Conservation (phyloP, 1,140 invertebrate genomes). For the Oscheius sp. region DNA sequence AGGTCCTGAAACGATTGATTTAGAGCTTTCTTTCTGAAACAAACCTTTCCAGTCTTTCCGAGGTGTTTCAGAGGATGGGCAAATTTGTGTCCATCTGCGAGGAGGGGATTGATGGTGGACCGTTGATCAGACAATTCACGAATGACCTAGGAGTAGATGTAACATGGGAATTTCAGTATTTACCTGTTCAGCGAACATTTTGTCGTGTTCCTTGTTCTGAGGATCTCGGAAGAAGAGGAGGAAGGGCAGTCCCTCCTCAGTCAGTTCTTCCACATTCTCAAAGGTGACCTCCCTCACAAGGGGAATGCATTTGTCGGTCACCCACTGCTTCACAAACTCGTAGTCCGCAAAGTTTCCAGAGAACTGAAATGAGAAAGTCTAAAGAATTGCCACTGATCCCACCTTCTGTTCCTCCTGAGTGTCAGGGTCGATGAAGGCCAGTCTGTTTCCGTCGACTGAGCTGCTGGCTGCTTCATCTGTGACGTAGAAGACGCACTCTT, state of each 20-base stretch:
- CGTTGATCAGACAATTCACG: conserved; percentile 56
- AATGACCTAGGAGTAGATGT: conserved; percentile 41
- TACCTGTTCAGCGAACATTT: conserved; percentile 56
- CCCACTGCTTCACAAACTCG: conserved; percentile 74
- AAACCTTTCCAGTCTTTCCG: conserved; percentile 77
- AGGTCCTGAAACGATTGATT: conserved; percentile 71
- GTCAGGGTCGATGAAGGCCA: conserved; percentile 53
- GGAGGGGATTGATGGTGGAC: conserved; percentile 91
- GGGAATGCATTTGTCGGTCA: conserved; percentile 75
- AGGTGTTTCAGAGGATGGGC: conserved; percentile 96
- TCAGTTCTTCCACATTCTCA: conserved; percentile 93
- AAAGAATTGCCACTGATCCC: conserved; percentile 15
- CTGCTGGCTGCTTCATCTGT: conserved; percentile 42
- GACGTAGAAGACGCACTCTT: conserved; percentile 57
- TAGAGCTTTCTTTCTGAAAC: background rate
- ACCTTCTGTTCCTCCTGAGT: conserved; percentile 56
- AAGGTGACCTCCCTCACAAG: conserved; percentile 86
- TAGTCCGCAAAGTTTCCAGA: conserved; percentile 63
- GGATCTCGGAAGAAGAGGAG: conserved; percentile 84
- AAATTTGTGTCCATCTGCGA: conserved; percentile 89
- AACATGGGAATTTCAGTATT: background rate
- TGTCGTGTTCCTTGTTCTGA: conserved; percentile 53
- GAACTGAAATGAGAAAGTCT: conserved; percentile 61
- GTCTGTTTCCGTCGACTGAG: conserved; percentile 46
- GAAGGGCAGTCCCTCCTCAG: conserved; percentile 96